Base-by-base conservation (phyloP, 2,797 vertebrate species). In the Pseudopleuronectes americanus region DNA sequence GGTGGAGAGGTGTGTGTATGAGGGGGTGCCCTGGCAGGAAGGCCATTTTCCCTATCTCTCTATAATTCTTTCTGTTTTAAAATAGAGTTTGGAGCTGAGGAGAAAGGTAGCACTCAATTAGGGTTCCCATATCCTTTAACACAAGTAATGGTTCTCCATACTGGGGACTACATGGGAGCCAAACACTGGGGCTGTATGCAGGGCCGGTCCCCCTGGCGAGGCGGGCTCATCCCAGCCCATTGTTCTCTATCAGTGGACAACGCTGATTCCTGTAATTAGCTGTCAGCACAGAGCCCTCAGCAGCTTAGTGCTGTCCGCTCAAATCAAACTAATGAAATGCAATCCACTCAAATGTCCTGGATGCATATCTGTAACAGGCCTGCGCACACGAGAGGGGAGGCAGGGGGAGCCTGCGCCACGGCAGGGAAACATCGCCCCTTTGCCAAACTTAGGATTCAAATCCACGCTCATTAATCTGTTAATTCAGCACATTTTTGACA, bases 191-290 rank as follows among this genome's bases (percentile, higher is more conserved):
- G 80, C 83, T 89, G 85, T 83, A 74, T 71, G 85, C 87, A 85
- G 83, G 89, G 89, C 87, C 81, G 77, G 87, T 90, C 90, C 91
- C 88, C 90, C 89, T 84, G 88, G 90, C 87, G 56, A 91, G 84
- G 86, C 77, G 70, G 83, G 92, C 91, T 93, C 92, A 92, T 94
- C 92, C 89, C 93, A 93, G 93, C 94, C 94, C 94, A 95, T 95
- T 96, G 96, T 97, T 97, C 95, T 95, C 95, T 94, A 96, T 95
- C 88, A 94, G 92, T 94, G 94, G 94, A 96, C 94, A 94, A 94
- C 91, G 94, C 96, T 97, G 95, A 97, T 96, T 97, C 95, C 95
- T 95, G 96, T 98, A 99, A 99, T 99, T 99, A 98, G 96, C 96
- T 98, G 97, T 98, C 97, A 97, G 95, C 93, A 89, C 92, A 75